phyloP scores from a whole-genome alignment of 2,113 vertebrate species.

The Colius striatus region DNA sequence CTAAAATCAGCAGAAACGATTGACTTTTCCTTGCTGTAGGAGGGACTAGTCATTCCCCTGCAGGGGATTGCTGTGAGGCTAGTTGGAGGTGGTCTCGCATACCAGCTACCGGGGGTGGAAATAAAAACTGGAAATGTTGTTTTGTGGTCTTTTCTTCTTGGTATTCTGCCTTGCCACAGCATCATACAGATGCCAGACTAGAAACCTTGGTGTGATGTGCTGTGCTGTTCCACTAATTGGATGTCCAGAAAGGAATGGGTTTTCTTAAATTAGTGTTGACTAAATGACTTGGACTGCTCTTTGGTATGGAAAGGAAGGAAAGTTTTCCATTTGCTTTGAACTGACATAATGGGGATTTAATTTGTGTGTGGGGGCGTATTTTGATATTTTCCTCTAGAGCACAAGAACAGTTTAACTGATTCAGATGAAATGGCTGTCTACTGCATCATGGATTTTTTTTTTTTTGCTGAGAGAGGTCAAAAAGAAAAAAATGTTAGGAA shows the following conservation, averaged over 20 bases:
- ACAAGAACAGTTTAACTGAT: not conserved
- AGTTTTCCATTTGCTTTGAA: not conserved
- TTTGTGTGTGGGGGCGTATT: not conserved
- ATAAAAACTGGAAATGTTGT: not conserved
- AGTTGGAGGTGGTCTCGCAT: not conserved
- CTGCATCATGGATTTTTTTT: not conserved
- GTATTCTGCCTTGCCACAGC: not conserved
- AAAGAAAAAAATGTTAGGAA: not conserved
- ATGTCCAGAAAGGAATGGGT: not conserved
- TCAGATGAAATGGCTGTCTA: not conserved
- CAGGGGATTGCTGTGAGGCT: not conserved
- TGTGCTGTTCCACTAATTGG: not conserved
- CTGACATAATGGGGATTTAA: not conserved
- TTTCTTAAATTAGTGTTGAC: not conserved
- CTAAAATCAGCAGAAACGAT: not conserved
- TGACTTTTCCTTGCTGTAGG: not conserved
- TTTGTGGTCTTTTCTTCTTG: not conserved
- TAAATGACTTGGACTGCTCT: not conserved
- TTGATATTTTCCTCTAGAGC: not conserved
- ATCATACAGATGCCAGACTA: fast-evolving
- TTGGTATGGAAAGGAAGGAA: not conserved
- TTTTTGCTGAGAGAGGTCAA: not conserved
- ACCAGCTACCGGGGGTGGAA: not conserved
- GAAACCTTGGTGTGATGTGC: not conserved
- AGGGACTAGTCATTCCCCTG: not conserved